Evolutionary conservation across 2,797 vertebrate species (phyloP).

Genomic region (Synanceia verrucosa): DNA sequence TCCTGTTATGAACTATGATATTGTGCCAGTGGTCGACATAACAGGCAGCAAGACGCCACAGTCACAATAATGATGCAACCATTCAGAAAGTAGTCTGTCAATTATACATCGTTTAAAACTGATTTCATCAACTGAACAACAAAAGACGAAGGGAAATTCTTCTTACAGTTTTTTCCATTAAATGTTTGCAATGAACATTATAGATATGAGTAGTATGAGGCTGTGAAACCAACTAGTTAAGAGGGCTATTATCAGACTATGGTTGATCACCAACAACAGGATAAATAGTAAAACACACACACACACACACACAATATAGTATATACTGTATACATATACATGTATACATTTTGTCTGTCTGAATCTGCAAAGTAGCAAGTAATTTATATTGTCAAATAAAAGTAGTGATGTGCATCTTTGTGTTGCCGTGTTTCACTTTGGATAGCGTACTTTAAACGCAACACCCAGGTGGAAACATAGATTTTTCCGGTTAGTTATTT

Average conservation of each 20-base stretch:
- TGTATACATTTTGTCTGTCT: too few relatives aligned
- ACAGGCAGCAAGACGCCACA: not conserved
- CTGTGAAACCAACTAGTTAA: too few relatives aligned
- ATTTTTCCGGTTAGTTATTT: not conserved
- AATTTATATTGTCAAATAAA: too few relatives aligned
- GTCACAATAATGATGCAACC: constrained; percentile 7
- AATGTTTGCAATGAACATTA: constrained; percentile 2
- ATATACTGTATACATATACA: too few relatives aligned
- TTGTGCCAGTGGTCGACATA: not conserved
- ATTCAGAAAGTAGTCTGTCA: constrained; percentile 6
- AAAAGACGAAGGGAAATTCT: not conserved
- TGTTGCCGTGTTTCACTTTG: not conserved
- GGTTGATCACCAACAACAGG: too few relatives aligned
- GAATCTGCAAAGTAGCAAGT: too few relatives aligned
- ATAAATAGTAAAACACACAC: too few relatives aligned
- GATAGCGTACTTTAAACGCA: not conserved
- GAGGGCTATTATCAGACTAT: too few relatives aligned
- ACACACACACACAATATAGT: too few relatives aligned
- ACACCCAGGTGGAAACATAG: not conserved
- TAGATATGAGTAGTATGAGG: too few relatives aligned
- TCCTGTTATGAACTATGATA: constrained; percentile 18
- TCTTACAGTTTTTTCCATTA: not conserved
- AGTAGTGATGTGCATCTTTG: not conserved
- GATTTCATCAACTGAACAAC: constrained; percentile 2
- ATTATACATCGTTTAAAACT: constrained; percentile 1